Conservation (phyloP, 2,888 invertebrate genomes). For the Gerosis bhagava region DNA sequence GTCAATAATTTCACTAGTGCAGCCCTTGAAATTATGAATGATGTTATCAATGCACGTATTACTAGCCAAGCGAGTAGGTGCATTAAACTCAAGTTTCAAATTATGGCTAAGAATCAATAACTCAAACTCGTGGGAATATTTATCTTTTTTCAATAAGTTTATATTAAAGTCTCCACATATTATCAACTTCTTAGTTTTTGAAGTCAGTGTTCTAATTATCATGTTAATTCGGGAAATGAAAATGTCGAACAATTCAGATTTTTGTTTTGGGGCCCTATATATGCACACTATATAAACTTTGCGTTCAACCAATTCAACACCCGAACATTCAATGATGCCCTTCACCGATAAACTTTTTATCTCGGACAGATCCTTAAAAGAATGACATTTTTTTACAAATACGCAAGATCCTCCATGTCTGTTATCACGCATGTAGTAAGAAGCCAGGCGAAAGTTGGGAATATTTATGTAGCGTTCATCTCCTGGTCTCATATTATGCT, state of each 20-base stretch:
- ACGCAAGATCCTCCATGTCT: constrained; percentile 8
- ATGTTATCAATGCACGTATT: too few relatives aligned
- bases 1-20: neutral
- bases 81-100: neutral
- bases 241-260: neutral
- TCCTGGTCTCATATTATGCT: too few relatives aligned
- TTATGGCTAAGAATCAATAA: neutral
- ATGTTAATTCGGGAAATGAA: neutral
- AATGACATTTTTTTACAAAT: neutral
- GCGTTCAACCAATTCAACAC: neutral
- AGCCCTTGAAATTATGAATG: neutral
- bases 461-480: neutral
- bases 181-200: too few relatives aligned
- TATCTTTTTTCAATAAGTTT: too few relatives aligned
- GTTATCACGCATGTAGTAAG: neutral
- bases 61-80: neutral
- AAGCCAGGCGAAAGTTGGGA: neutral
- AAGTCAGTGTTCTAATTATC: neutral
- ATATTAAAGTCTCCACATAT: too few relatives aligned
- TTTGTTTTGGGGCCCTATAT: neutral
- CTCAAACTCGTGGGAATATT: neutral
- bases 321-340: neutral
- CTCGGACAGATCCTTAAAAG: neutral
- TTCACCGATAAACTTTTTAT: neutral
- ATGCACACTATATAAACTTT: neutral